These are phyloP conservation scores for Cyprinodon variegatus DNA, from an alignment of 2,113 vertebrate genomes.

Conservation along the genomic window DNA sequence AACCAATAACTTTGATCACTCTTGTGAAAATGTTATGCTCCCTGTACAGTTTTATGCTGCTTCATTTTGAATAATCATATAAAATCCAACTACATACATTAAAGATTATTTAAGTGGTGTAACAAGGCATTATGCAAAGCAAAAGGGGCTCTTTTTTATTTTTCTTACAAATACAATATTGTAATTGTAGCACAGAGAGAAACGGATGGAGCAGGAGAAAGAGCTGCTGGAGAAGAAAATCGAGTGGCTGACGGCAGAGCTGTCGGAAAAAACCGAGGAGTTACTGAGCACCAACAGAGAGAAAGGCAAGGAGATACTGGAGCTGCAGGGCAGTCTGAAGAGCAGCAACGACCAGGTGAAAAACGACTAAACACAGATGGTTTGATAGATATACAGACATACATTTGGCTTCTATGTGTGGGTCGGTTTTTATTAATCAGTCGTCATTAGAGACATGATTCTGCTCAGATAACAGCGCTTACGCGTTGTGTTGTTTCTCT, in stretches of 20 bases:
- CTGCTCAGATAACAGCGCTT: background rate
- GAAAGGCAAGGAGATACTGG: slow-evolving; percentile 90
- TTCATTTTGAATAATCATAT: background rate
- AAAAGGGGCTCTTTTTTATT: background rate
- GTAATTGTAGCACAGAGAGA: slow-evolving; percentile 86
- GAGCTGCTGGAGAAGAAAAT: slow-evolving; percentile 90
- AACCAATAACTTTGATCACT: too few species aligned
- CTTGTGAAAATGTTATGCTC: background rate
- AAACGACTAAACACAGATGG: background rate
- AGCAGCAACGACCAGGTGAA: slow-evolving; percentile 91
- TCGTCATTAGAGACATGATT: background rate
- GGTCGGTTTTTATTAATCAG: background rate
- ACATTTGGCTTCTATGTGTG: background rate
- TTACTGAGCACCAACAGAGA: slow-evolving; percentile 85
- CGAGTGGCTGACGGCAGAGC: slow-evolving; percentile 86
- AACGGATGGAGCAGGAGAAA: slow-evolving; percentile 93
- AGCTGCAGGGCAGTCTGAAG: slow-evolving; percentile 87
- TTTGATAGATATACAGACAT: background rate
- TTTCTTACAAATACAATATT: background rate
- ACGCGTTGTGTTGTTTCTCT: slow-evolving; percentile 9
- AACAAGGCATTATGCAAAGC: background rate
- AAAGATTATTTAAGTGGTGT: background rate
- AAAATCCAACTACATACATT: background rate
- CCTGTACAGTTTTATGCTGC: background rate
- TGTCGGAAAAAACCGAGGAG: slow-evolving; percentile 94